A percentile compares a stretch with the other conserved stretches of the same genome.
These are phyloP conservation scores for Gambusia holbrooki DNA, from an alignment of 2,113 vertebrate species.

Conservation along the genomic window DNA sequence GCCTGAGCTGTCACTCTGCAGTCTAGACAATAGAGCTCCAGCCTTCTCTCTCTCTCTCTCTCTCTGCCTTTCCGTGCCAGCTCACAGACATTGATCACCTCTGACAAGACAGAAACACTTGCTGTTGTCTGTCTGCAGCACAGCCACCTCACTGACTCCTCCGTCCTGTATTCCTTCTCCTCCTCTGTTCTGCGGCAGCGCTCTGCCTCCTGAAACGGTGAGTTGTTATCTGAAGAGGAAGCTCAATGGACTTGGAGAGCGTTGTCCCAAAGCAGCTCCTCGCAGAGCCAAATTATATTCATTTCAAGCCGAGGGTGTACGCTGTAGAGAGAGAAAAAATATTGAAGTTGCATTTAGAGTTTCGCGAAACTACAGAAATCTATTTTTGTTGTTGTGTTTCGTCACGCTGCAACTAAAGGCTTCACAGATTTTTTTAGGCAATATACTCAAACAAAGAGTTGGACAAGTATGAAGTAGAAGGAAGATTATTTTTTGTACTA, in stretches of 20 bases:
- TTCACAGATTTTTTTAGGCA: too few relatives aligned
- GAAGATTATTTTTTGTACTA: too few relatives aligned
- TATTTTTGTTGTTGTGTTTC: too few relatives aligned
- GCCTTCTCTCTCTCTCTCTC: conserved; percentile 12
- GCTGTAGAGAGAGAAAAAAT: neutral
- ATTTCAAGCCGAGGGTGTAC: neutral
- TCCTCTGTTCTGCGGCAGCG: conserved; percentile 6
- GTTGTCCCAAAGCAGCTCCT: neutral
- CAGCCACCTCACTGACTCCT: conserved; percentile 21
- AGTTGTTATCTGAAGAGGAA: conserved; percentile 11
- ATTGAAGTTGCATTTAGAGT: neutral
- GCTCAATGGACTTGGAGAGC: neutral
- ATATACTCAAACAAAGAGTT: too few relatives aligned
- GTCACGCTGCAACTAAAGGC: too few relatives aligned
- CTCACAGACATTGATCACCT: conserved; percentile 55
- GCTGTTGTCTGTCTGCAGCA: conserved; percentile 50
- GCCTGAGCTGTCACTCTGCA: conserved; percentile 50
- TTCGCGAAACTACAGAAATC: too few relatives aligned
- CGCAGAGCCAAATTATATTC: neutral
- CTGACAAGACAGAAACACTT: conserved; percentile 53
- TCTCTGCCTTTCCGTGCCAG: conserved; percentile 36
- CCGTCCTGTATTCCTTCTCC: conserved; percentile 2
- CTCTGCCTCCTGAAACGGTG: neutral
- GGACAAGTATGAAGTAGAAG: too few relatives aligned
- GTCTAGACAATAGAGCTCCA: conserved; percentile 39